phyloP scores from a whole-genome alignment of 2,113 vertebrate species.

The Solea solea region DNA sequence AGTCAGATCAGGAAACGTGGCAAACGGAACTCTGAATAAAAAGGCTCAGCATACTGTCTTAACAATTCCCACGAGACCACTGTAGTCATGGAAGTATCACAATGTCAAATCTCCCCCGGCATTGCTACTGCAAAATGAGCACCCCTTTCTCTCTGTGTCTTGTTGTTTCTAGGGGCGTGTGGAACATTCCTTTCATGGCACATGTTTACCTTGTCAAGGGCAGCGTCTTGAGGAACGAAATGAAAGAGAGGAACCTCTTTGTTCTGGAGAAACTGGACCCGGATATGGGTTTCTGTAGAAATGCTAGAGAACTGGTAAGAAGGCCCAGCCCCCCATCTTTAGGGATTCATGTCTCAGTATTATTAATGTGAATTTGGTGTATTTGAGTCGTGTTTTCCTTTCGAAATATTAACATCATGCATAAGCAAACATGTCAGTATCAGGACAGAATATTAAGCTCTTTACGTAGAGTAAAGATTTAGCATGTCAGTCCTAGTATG shows the following conservation, averaged over 20 bases:
- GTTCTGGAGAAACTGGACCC: conserved; percentile 93
- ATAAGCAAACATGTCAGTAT: no score
- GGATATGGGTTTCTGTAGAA: conserved; percentile 95
- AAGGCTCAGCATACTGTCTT: no score
- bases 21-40: no score
- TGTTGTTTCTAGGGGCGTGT: conserved; percentile 86
- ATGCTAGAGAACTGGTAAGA: conserved; percentile 94
- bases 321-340: background rate
- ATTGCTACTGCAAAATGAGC: conserved; percentile 23
- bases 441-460: no score
- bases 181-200: conserved; percentile 97
- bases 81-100: no score
- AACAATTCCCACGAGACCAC: no score
- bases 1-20: no score
- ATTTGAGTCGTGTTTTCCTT: background rate
- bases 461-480: no score
- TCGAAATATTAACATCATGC: background rate
- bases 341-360: background rate
- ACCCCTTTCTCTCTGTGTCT: conserved; percentile 19
- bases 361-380: background rate
- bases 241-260: conserved; percentile 94
- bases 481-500: conserved; percentile 15
- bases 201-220: conserved; percentile 95
- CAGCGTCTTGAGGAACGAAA: conserved; percentile 86
- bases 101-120: background rate